A percentile compares a stretch with the other conserved stretches of the same genome.
phyloP scores from a whole-genome alignment of 1,140 invertebrate species.

The Drosophila sp. region DNA sequence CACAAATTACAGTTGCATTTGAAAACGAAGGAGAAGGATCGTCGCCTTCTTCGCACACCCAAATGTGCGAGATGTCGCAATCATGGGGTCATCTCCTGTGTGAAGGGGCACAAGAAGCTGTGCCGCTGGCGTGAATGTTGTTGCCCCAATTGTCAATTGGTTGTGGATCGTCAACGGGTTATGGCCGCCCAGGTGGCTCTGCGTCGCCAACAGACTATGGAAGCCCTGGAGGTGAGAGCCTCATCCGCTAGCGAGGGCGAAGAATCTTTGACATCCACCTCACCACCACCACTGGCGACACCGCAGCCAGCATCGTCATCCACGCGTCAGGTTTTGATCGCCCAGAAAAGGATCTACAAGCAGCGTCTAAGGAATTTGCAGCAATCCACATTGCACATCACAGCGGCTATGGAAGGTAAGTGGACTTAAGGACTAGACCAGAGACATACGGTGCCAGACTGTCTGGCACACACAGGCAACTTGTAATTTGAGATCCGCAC shows the following conservation, averaged over 20 bases:
- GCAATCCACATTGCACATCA: conserved; percentile 83
- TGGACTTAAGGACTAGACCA: conserved; percentile 1
- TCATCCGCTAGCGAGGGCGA: conserved; percentile 52
- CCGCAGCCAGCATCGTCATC: conserved; percentile 15
- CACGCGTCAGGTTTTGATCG: conserved; percentile 84
- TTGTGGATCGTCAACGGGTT: conserved; percentile 93
- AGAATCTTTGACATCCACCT: conserved; percentile 24
- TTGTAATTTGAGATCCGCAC: conserved; percentile 54
- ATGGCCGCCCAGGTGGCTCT: conserved; percentile 94
- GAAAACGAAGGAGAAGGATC: conserved; percentile 46
- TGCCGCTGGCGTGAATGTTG: conserved; percentile 91
- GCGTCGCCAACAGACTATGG: conserved; percentile 87
- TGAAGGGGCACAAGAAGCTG: conserved; percentile 93
- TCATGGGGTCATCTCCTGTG: conserved; percentile 93
- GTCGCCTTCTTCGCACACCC: conserved; percentile 87
- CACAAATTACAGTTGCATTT: conserved; percentile 12
- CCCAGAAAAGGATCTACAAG: conserved; percentile 85
- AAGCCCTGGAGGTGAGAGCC: conserved; percentile 55
- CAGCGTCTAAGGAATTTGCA: conserved; percentile 86
- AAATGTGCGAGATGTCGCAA: conserved; percentile 95
- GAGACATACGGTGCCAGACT: conserved; percentile 65
- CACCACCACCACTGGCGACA: conserved; percentile 30
- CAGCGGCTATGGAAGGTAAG: conserved; percentile 81
- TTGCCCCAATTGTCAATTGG: conserved; percentile 93
- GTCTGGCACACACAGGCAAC: conserved; percentile 50